Base-by-base conservation (phyloP, 2,797 vertebrate species). In the Trachurus trachurus region DNA sequence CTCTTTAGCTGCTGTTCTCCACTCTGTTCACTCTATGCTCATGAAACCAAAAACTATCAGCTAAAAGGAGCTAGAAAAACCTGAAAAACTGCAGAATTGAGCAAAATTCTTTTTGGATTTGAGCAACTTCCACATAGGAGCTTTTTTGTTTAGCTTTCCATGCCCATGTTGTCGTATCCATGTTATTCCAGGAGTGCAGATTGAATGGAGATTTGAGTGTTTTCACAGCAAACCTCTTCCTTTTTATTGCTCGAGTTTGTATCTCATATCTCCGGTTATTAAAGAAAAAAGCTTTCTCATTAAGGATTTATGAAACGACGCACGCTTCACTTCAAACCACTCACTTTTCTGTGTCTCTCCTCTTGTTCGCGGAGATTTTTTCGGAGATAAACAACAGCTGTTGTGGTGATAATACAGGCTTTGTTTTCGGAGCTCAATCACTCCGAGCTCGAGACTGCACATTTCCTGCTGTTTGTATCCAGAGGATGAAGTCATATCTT, bases 401-500 rank as follows among this genome's bases (percentile, higher is more conserved):
- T 39, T 29, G n/a, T 29, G 12, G 22, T 62, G 60, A 79, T 74
- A 56, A 78, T n/a, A 2, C 21, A 0, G 9, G 71, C 77, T 81
- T 82, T 78, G 77, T 71, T 73, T 54, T 17, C 31, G 31, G 19
- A 49, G 79, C 74, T 64, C 45, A 53, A 7, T 61, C 63, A 15
- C 59, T 26, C 31, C 29, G 49, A 75, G 70, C 68, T 45, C 40
- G 61, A 34, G 0, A 49, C 34, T 50, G 15, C 59, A 67, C 29
- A 10, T 60, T 44, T n/a, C 56, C 60, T 53, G 1, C 40, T 44
- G 52, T 76, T 63, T 58, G 60, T 17, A 5, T 71, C 0, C 6
- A 63, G 60, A 57, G 34, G 67, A 85, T 65, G 65, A 72, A 80
- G 53, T 76, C 52, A 1, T 52, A 70, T 70, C 65, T 75, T 2